Evolutionary conservation across 2,113 vertebrate species (phyloP), one percentile per base, ranked within the genome.

Genomic region (Callaeas wilsoni): DNA sequence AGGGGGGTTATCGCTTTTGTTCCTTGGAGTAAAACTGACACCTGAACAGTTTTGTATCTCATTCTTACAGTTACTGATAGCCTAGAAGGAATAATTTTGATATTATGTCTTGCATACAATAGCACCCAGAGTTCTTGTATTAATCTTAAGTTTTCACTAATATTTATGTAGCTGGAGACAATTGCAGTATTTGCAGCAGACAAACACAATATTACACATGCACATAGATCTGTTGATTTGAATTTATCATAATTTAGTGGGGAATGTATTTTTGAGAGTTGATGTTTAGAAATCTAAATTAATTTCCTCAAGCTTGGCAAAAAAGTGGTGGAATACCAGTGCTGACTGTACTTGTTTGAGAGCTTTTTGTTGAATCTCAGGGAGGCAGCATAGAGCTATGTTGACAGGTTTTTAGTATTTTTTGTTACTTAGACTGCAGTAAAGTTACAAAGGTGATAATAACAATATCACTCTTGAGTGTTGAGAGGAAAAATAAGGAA

Each of bases 301-400:
- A 18, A 52, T 67, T 73, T 86, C 12, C 13, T 67, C 5, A 49
- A 21, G 13, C 7, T 41, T 94, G n/a, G 25, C 46, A 94, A 73
- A 69, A 81, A 82, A 17, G 6, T 77, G 47, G 4, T 77, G 32
- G 49, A 90, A 41, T 90, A 44, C 12, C 32, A 53, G 12, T 55
- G 33, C 67, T 78, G 35, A 50, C 33, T 74, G 7, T 67, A 13
- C 42, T 91, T 95, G 52, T 50, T 62, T 47, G 64, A 92, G 79
- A 87, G 27, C 52, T 89, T 96, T 69, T 73, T 60, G 25, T 29
- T 49, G 67, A 53, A 92, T 96, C 97, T 96, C 89, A 93, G 93
- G 95, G 96, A 95, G 93, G 96, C 94, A 97, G 94, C 86, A 91
- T 93, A 97, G 95, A 94, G 92, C 89, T 89, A 23, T 13, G n/a